A percentile compares a stretch with the other conserved stretches of the same genome.
phyloP scores from a whole-genome alignment of 2,797 vertebrate species.

The Cuniculus paca region DNA sequence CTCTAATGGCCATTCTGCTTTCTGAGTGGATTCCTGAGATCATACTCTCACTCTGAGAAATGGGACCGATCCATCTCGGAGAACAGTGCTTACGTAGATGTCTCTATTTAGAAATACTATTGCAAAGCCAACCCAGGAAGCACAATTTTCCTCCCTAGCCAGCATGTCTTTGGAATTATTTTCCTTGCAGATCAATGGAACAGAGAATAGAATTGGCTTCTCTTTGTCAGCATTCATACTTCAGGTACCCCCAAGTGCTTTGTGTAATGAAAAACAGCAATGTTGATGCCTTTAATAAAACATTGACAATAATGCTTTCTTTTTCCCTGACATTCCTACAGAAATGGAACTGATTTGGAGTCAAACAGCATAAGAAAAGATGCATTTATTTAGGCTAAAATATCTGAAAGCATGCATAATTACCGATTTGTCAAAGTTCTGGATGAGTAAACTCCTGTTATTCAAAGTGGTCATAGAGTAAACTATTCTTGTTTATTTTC shows the following conservation, averaged over 20 bases:
- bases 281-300: slow-evolving; percentile 74
- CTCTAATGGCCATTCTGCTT: background rate
- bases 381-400: slow-evolving; percentile 63
- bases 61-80: slow-evolving; percentile 8
- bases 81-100: slow-evolving; percentile 56
- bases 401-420: slow-evolving; percentile 24
- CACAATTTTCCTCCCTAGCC: slow-evolving; percentile 67
- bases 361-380: slow-evolving; percentile 61
- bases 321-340: slow-evolving; percentile 50
- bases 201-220: slow-evolving; percentile 66
- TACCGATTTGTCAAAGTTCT: background rate
- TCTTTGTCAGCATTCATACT: slow-evolving; percentile 63
- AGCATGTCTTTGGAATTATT: slow-evolving; percentile 67
- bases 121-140: slow-evolving; percentile 63
- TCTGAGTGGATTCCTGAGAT: background rate
- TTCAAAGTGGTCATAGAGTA: background rate
- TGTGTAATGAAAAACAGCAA: slow-evolving; percentile 71
- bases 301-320: slow-evolving; percentile 58
- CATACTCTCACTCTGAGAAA: background rate
- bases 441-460: background rate
- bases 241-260: slow-evolving; percentile 74
- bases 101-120: slow-evolving; percentile 66
- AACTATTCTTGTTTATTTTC: slow-evolving; percentile 23
- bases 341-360: slow-evolving; percentile 70
- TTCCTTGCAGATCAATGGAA: slow-evolving; percentile 75